Conservation (phyloP, 2,888 invertebrate species). For the Drosophila melanocephala region DNA sequence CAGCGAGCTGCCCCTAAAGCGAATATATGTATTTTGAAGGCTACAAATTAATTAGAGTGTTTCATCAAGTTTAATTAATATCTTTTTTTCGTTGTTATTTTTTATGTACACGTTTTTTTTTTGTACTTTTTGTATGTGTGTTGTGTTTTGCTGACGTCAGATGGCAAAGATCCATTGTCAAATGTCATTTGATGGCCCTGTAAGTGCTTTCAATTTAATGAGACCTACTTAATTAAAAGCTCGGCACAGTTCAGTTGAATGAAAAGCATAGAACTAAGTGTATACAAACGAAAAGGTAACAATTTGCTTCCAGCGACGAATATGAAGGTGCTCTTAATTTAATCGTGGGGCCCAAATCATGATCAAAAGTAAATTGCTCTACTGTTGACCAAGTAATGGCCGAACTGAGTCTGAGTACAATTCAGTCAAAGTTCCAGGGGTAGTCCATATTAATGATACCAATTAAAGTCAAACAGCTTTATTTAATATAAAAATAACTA, state of each 20-base stretch:
- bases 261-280: neutral
- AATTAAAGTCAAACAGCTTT: conserved; percentile 66
- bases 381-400: neutral
- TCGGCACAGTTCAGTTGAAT: neutral
- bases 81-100: conserved; percentile 13
- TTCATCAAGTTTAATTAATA: conserved; percentile 57
- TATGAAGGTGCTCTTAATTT: neutral
- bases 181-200: conserved; percentile 44
- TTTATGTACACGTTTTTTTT: neutral
- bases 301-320: neutral
- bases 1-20: conserved; percentile 23
- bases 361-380: neutral
- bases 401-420: neutral
- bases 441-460: conserved; percentile 52
- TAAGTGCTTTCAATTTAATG: conserved; percentile 40
- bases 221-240: conserved; percentile 41
- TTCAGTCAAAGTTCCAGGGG: conserved; percentile 15
- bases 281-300: neutral
- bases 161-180: conserved; percentile 45
- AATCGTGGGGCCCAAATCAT: neutral
- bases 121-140: conserved; percentile 1
- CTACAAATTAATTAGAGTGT: conserved; percentile 63
- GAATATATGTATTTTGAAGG: conserved; percentile 33
- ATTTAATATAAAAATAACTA: conserved; percentile 29
- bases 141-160: conserved; percentile 41